phyloP scores from a whole-genome alignment of 2,797 vertebrate species.

The Sebastes oblongus region DNA sequence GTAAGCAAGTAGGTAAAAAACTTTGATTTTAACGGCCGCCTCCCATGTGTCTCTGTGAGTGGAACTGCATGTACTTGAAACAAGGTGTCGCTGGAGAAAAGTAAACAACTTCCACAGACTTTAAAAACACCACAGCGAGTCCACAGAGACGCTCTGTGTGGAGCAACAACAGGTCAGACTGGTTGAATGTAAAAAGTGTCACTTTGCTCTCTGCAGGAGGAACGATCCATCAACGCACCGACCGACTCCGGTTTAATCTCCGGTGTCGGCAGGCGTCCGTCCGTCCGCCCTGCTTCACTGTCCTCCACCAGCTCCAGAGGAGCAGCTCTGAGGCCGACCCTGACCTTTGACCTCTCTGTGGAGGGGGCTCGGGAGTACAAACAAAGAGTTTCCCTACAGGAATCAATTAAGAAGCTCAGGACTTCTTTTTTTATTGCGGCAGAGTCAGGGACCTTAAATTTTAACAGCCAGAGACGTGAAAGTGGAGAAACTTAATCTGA shows the following conservation, averaged over 20 bases:
- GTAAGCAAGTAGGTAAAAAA: neutral
- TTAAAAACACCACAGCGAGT: neutral
- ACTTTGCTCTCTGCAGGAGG: neutral
- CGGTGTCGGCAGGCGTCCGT: neutral
- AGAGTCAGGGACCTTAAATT: slow-evolving; percentile 29
- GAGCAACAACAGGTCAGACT: neutral
- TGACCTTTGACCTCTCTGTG: slow-evolving; percentile 38
- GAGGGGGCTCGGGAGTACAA: neutral
- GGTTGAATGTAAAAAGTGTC: neutral
- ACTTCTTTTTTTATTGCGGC: slow-evolving; percentile 30
- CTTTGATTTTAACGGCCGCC: neutral
- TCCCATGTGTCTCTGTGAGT: neutral
- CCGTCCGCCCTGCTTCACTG: no score
- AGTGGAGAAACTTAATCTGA: slow-evolving; percentile 40
- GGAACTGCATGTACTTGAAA: neutral
- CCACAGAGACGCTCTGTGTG: neutral
- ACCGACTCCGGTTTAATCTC: neutral
- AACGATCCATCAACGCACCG: neutral
- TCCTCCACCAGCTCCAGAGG: slow-evolving; percentile 1
- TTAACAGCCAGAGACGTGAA: slow-evolving; percentile 46
- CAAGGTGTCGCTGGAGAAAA: neutral
- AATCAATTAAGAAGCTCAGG: slow-evolving; percentile 42
- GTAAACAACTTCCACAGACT: neutral
- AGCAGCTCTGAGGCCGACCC: slow-evolving; percentile 12
- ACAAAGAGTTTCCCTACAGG: slow-evolving; percentile 38